Evolutionary conservation across 1,140 invertebrate species (phyloP).

Genomic region (Leptinotarsa defecta): DNA sequence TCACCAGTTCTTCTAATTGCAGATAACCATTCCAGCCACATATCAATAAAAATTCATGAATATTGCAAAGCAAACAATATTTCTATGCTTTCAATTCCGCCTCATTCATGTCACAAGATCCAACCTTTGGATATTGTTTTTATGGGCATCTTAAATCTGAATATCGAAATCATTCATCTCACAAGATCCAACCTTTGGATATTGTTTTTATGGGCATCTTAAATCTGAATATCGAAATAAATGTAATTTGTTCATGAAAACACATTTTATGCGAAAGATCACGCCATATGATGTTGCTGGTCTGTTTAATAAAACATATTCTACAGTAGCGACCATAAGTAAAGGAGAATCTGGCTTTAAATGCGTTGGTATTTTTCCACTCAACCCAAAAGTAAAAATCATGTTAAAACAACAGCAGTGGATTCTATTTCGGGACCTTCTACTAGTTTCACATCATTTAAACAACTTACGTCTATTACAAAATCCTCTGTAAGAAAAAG

Average conservation of each 20-base stretch:
- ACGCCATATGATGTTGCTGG: slow-evolving; percentile 38
- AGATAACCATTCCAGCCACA: slow-evolving; percentile 46
- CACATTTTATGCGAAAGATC: slow-evolving; percentile 32
- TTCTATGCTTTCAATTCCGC: slow-evolving; percentile 36
- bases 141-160: too few species aligned
- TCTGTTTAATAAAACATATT: slow-evolving; percentile 32
- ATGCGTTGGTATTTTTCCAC: background rate
- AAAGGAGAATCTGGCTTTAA: slow-evolving; percentile 24
- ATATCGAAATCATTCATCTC: slow-evolving; percentile 39
- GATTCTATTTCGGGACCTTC: background rate
- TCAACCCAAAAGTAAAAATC: background rate
- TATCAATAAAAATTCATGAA: slow-evolving; percentile 35
- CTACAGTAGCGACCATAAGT: slow-evolving; percentile 34
- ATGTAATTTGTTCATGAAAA: slow-evolving; percentile 44
- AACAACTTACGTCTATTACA: background rate
- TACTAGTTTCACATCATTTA: background rate
- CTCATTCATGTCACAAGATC: slow-evolving; percentile 48
- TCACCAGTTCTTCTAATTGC: slow-evolving; percentile 44
- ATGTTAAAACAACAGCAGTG: background rate
- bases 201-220: slow-evolving; percentile 44
- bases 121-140: slow-evolving; percentile 51
- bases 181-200: slow-evolving; percentile 54
- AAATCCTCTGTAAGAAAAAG: too few species aligned
- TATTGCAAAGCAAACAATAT: slow-evolving; percentile 45
- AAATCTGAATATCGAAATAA: slow-evolving; percentile 42